These are phyloP conservation scores for Lithophane leautieri DNA, from an alignment of 2,888 invertebrate genomes.

Conservation along the genomic window DNA sequence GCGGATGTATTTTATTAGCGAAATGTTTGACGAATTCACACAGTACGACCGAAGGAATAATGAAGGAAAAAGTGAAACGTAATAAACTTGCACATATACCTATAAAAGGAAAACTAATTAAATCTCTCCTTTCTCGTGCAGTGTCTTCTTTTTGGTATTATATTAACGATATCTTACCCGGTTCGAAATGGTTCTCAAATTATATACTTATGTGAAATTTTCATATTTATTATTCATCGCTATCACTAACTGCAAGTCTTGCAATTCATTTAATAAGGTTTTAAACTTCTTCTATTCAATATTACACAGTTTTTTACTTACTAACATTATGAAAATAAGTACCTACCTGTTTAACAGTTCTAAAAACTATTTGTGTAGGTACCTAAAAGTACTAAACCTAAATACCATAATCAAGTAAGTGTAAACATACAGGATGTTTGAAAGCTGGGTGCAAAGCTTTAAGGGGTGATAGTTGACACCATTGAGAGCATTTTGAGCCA, in stretches of 20 bases:
- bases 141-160: slow-evolving; percentile 19
- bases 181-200: slow-evolving; percentile 27
- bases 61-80: slow-evolving; percentile 16
- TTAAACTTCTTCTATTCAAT: slow-evolving; percentile 12
- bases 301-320: slow-evolving; percentile 2
- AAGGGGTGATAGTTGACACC: too few relatives aligned
- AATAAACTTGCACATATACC: slow-evolving; percentile 9
- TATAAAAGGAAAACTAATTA: slow-evolving; percentile 24
- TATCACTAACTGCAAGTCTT: slow-evolving; percentile 3
- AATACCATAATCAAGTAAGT: not conserved
- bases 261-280: slow-evolving; percentile 22
- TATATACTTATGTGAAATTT: slow-evolving; percentile 18
- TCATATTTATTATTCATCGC: not conserved
- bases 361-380: slow-evolving; percentile 10
- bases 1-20: slow-evolving; percentile 30
- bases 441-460: too few relatives aligned
- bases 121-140: slow-evolving; percentile 31
- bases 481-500: not conserved
- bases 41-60: slow-evolving; percentile 12
- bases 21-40: slow-evolving; percentile 33
- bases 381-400: not conserved
- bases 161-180: slow-evolving; percentile 31
- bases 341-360: not conserved
- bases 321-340: not conserved
- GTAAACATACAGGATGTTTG: not conserved